Conservation (phyloP, 2,113 vertebrate species). For the Mustela lutreola region DNA sequence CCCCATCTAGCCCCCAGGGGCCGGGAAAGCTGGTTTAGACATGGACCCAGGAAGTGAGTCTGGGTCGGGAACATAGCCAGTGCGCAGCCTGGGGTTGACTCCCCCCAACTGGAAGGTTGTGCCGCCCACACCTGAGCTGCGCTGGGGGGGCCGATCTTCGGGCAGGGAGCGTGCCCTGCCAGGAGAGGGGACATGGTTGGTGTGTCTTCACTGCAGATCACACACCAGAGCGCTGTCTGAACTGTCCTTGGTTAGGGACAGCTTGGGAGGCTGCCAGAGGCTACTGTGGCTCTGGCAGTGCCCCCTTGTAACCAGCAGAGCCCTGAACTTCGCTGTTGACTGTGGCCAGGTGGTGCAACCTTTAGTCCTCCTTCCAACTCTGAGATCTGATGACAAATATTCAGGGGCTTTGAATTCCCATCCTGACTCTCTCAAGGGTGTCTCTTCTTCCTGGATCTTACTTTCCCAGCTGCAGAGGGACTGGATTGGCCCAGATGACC, state of each 20-base stretch:
- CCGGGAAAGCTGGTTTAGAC: background rate
- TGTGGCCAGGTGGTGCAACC: background rate
- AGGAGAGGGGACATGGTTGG: background rate
- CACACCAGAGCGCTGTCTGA: background rate
- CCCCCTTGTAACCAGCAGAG: background rate
- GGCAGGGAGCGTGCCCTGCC: background rate
- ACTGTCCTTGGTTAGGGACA: background rate
- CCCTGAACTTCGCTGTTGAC: background rate
- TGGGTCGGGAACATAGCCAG: background rate
- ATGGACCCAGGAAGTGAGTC: background rate
- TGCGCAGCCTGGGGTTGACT: background rate
- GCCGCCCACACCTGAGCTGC: background rate
- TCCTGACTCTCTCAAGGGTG: background rate
- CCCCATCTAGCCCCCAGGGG: background rate
- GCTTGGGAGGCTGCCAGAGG: background rate
- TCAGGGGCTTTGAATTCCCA: background rate
- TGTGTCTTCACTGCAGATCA: background rate
- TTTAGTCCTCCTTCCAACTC: background rate
- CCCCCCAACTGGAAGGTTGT: background rate
- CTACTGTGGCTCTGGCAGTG: background rate
- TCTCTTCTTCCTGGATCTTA: background rate
- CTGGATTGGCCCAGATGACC: background rate
- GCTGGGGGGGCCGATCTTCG: accelerated
- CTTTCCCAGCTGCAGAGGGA: background rate
- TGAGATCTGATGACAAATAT: background rate